Percentiles rank a stretch among this genome's conserved stretches.
These are phyloP conservation scores for Athene cunicularia DNA, from an alignment of 2,113 vertebrate species.

Conservation along the genomic window DNA sequence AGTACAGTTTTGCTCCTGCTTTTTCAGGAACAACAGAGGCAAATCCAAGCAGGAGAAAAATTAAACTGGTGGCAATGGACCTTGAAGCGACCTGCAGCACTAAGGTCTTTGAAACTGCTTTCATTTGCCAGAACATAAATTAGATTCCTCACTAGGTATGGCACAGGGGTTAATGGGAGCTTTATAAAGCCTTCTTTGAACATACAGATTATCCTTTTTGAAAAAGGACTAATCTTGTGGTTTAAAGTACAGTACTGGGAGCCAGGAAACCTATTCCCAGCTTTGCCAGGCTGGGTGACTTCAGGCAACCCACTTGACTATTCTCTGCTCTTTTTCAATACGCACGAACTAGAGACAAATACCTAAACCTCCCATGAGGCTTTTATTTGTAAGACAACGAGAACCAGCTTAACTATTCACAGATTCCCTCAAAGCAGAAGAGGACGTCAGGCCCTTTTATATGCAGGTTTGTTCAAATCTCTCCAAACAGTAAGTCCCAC, in stretches of 20 bases:
- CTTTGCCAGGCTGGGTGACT: constrained; percentile 27
- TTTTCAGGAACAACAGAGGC: neutral
- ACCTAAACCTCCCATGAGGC: neutral
- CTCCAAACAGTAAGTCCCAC: neutral
- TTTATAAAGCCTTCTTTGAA: constrained; percentile 62
- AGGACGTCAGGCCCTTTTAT: neutral
- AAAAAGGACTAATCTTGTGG: constrained; percentile 45
- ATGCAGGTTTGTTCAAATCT: neutral
- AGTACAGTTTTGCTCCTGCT: neutral
- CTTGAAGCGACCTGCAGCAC: constrained; percentile 63
- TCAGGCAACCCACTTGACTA: neutral
- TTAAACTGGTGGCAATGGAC: constrained; percentile 58
- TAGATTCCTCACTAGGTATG: constrained; percentile 53
- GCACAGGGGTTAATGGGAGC: constrained; percentile 41
- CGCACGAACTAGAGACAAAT: neutral
- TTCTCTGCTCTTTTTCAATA: neutral
- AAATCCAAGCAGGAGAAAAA: constrained; percentile 36
- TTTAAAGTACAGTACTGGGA: constrained; percentile 48
- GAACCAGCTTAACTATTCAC: neutral
- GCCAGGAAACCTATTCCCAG: constrained; percentile 24
- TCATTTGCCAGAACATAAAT: constrained; percentile 67
- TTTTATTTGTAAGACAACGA: neutral
- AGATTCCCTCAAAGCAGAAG: neutral
- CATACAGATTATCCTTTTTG: constrained; percentile 52
- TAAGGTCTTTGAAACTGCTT: constrained; percentile 31